These are phyloP conservation scores for Empis stercorea DNA, from an alignment of 2,888 invertebrate genomes.

Conservation along the genomic window DNA sequence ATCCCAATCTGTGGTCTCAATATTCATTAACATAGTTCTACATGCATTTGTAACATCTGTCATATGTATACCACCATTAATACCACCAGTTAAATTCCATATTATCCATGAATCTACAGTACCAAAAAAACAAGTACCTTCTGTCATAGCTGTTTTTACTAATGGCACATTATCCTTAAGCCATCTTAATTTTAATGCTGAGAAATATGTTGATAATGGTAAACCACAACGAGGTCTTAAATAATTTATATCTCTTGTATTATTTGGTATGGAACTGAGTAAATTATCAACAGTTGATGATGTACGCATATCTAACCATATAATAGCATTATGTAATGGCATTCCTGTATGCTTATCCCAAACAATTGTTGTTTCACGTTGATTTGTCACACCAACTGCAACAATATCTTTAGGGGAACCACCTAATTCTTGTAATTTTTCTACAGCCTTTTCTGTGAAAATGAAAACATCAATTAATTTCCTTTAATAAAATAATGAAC, in stretches of 20 bases:
- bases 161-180: constrained; percentile 74
- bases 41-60: constrained; percentile 98
- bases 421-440: constrained; percentile 49
- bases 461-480: too few relatives aligned
- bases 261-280: constrained; percentile 59
- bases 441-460: constrained; percentile 48
- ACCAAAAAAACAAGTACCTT: constrained; percentile 67
- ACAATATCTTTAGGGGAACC: constrained; percentile 52
- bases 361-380: constrained; percentile 90
- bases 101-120: constrained; percentile 98
- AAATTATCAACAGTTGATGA: constrained; percentile 74
- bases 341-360: constrained; percentile 83
- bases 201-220: constrained; percentile 87
- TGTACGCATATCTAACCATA: constrained; percentile 95
- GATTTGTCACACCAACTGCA: constrained; percentile 88
- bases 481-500: too few relatives aligned
- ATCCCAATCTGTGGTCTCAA: constrained; percentile 85
- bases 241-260: constrained; percentile 55
- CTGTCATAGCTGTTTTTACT: constrained; percentile 62
- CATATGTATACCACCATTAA: constrained; percentile 66
- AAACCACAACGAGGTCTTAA: constrained; percentile 71
- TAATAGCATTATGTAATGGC: constrained; percentile 90
- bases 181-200: constrained; percentile 89
- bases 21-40: constrained; percentile 94
- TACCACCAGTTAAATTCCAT: constrained; percentile 71